Percentiles rank a stretch among this genome's conserved stretches.
Evolutionary conservation across 92 coral and sea anemone species (phyloP).

Genomic region (Anthopleura xanthogrammica): DNA sequence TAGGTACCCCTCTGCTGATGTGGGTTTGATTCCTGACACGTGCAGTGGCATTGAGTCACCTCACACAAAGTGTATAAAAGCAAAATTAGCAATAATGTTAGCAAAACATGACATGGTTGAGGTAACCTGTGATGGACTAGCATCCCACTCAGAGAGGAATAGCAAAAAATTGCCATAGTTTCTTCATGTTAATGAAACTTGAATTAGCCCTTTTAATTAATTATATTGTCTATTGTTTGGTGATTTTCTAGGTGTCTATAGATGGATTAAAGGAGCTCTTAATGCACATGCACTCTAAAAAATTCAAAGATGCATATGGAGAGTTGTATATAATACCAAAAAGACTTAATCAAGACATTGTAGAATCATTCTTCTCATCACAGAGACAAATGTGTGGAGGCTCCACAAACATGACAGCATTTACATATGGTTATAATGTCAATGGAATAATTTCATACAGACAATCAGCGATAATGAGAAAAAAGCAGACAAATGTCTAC

Average conservation of each 20-base stretch:
- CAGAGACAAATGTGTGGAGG: constrained; percentile 69
- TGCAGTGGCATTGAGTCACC: too few species aligned
- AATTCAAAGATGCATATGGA: too few species aligned
- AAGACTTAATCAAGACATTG: constrained; percentile 50
- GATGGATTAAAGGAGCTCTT: constrained; percentile 47
- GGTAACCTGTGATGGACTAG: too few species aligned
- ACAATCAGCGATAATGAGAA: constrained; percentile 32
- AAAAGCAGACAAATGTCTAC: constrained; percentile 51
- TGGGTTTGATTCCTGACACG: too few species aligned
- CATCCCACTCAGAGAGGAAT: too few species aligned
- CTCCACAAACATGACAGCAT: constrained; percentile 58
- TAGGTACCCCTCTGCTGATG: too few species aligned
- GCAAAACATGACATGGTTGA: too few species aligned
- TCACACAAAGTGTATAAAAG: too few species aligned
- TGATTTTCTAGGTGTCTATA: constrained; percentile 37
- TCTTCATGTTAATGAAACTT: too few species aligned
- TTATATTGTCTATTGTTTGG: background rate
- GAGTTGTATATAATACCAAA: constrained; percentile 32
- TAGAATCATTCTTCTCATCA: constrained; percentile 57
- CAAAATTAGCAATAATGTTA: too few species aligned
- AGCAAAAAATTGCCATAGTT: too few species aligned
- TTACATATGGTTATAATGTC: constrained; percentile 43
- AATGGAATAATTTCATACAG: constrained; percentile 43
- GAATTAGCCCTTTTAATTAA: too few species aligned
- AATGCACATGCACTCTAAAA: background rate